Evolutionary conservation across 2,888 invertebrate species (phyloP).

Genomic region (Entomobrya proxima): DNA sequence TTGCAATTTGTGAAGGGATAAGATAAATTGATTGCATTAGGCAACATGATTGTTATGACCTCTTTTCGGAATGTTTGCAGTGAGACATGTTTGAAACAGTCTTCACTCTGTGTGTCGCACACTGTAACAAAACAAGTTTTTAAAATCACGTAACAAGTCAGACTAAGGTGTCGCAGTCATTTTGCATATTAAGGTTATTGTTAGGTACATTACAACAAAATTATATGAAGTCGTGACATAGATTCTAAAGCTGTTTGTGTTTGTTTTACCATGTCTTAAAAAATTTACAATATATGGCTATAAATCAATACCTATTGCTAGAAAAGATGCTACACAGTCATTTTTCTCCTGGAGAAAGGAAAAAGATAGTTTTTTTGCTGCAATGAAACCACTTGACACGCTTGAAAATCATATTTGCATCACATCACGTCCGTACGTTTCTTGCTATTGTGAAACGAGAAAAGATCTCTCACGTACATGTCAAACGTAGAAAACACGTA

Average conservation of each 20-base stretch:
- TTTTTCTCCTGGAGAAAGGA: neutral
- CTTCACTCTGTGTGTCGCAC: too few species aligned
- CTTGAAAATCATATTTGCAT: constrained; percentile 14
- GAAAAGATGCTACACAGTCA: constrained; percentile 60
- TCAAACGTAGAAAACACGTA: neutral
- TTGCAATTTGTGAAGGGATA: too few species aligned
- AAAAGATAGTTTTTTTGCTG: constrained; percentile 1
- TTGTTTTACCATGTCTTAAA: neutral
- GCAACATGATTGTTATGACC: too few species aligned
- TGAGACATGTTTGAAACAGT: too few species aligned
- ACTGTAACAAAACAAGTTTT: too few species aligned
- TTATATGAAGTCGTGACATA: too few species aligned
- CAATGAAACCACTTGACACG: neutral
- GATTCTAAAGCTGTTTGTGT: neutral
- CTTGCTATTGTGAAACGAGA: neutral
- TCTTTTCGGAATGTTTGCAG: too few species aligned
- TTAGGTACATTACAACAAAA: too few species aligned
- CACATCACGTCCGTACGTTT: neutral
- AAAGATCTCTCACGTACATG: neutral
- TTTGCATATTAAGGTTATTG: too few species aligned
- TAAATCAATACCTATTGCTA: constrained; percentile 74
- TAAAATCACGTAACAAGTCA: too few species aligned
- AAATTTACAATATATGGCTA: constrained; percentile 57
- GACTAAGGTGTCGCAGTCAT: too few species aligned
- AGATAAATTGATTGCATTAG: too few species aligned